Conservation (phyloP, 2,113 vertebrate species). For the Heliornis fulica region DNA sequence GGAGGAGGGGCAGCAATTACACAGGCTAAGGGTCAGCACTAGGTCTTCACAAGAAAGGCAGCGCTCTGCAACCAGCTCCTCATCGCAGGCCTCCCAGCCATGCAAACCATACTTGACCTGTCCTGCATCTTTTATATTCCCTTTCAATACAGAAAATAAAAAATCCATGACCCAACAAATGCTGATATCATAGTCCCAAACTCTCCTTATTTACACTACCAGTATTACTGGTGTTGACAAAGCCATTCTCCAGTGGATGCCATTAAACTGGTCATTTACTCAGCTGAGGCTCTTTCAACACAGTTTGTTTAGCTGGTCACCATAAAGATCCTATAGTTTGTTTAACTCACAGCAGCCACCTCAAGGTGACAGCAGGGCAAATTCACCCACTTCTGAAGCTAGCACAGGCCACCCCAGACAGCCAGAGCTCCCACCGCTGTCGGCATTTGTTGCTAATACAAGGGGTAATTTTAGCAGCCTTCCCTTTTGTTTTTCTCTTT, state of each 20-base stretch:
- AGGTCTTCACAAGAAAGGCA: neutral
- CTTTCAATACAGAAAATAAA: neutral
- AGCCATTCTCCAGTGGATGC: neutral
- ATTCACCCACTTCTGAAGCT: neutral
- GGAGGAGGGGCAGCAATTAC: neutral
- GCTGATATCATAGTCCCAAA: neutral
- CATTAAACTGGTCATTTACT: neutral
- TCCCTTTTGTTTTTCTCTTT: neutral
- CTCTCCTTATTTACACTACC: neutral
- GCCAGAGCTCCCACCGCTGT: neutral
- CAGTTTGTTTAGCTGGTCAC: neutral
- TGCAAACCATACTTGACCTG: accelerated
- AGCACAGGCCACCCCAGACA: neutral
- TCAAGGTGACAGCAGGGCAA: neutral
- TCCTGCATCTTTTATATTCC: neutral
- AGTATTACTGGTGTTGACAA: neutral
- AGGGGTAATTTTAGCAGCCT: neutral
- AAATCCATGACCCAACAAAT: neutral
- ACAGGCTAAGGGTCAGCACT: accelerated
- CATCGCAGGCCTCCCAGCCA: accelerated
- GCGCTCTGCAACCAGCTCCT: accelerated
- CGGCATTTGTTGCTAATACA: neutral
- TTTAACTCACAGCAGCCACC: neutral
- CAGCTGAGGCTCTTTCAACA: neutral
- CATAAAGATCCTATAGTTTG: neutral